These are phyloP conservation scores for Drosophila emarginata DNA, from an alignment of 2,888 invertebrate genomes.

Conservation along the genomic window DNA sequence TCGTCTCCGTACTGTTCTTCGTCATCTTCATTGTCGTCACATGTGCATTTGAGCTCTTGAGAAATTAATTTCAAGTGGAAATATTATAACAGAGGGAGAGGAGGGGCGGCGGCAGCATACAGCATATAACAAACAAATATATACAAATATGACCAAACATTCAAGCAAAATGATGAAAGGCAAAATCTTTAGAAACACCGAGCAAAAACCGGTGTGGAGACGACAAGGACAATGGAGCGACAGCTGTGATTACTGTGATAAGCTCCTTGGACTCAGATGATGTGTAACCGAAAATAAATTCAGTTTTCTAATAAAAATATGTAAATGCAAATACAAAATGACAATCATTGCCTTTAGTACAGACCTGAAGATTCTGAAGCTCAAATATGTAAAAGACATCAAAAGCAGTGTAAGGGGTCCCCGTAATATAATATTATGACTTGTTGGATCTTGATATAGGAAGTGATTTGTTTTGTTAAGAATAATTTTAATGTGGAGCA, in stretches of 20 bases:
- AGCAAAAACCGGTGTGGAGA: background rate
- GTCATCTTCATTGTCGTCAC: slow-evolving; percentile 52
- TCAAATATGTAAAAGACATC: too few species aligned
- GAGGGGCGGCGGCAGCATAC: background rate
- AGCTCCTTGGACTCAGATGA: slow-evolving; percentile 35
- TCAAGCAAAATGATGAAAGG: background rate
- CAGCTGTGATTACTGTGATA: slow-evolving; percentile 67
- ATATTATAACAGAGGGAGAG: slow-evolving; percentile 66
- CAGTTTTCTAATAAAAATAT: background rate
- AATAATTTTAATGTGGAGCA: too few species aligned
- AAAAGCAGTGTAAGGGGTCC: too few species aligned
- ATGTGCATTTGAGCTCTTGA: slow-evolving; percentile 79
- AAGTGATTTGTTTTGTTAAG: too few species aligned
- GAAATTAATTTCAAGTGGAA: slow-evolving; percentile 77
- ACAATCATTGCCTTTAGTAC: background rate
- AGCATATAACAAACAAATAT: slow-evolving; percentile 50
- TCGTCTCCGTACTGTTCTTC: background rate
- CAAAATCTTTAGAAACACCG: slow-evolving; percentile 27
- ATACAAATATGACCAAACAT: slow-evolving; percentile 48
- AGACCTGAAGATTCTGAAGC: background rate
- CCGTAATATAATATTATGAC: too few species aligned
- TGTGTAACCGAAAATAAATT: slow-evolving; percentile 6
- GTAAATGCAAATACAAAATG: background rate
- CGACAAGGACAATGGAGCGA: slow-evolving; percentile 35
- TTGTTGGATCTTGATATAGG: too few species aligned